phyloP scores from a whole-genome alignment of 2,797 vertebrate genomes.

The Tokudaia tokunoshimensis region DNA sequence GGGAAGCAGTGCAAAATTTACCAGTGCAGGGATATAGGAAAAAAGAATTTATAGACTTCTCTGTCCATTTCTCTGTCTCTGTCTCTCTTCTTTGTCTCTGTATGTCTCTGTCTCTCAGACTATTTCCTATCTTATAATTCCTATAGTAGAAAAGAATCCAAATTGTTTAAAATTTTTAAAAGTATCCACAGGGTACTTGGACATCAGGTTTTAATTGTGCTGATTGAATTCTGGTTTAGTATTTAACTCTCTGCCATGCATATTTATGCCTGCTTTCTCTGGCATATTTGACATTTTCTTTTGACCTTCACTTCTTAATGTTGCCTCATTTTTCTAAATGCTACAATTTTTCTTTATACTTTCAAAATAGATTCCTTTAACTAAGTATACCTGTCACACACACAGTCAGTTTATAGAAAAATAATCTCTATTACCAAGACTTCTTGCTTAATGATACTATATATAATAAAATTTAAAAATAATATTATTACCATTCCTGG shows the following conservation, averaged over 20 bases:
- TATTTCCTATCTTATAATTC: conserved; percentile 64
- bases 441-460: not conserved
- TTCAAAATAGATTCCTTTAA: conserved; percentile 59
- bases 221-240: conserved; percentile 77
- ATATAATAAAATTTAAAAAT: conserved; percentile 34
- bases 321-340: conserved; percentile 77
- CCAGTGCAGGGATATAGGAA: conserved; percentile 50
- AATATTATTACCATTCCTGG: not conserved
- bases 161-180: not conserved
- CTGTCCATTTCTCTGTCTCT: not conserved
- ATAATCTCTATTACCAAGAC: not conserved
- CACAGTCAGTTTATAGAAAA: conserved; percentile 8
- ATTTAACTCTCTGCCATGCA: conserved; percentile 12
- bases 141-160: not conserved
- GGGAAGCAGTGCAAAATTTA: conserved; percentile 71
- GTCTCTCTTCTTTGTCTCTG: not conserved
- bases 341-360: conserved; percentile 75
- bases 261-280: conserved; percentile 28
- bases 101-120: conserved; percentile 27
- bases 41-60: not conserved
- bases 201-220: conserved; percentile 23
- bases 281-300: conserved; percentile 77
- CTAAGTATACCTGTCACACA: conserved; percentile 45
- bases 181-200: conserved; percentile 13
- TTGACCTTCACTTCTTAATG: conserved; percentile 84